Conservation (phyloP, 1,140 invertebrate genomes). For the Drosophila setifemur region DNA sequence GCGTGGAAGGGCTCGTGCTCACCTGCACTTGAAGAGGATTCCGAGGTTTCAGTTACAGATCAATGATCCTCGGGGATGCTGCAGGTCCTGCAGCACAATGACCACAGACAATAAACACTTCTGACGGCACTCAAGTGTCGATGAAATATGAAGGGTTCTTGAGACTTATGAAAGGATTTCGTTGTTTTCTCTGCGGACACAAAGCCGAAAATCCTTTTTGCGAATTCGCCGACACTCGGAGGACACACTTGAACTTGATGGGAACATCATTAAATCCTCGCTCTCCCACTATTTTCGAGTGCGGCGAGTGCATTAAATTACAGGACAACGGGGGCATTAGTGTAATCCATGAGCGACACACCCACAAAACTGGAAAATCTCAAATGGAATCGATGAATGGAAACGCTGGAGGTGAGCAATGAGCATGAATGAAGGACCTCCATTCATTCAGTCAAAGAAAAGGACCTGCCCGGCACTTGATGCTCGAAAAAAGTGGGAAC, state of each 20-base stretch:
- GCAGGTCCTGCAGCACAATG: constrained; percentile 24
- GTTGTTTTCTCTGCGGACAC: constrained; percentile 34
- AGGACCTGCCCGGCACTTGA: constrained; percentile 29
- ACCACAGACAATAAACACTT: constrained; percentile 62
- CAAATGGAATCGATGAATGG: constrained; percentile 23
- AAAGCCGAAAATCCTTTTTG: constrained; percentile 64
- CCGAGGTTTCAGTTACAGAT: not conserved
- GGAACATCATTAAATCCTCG: constrained; percentile 77
- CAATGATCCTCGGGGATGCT: not conserved
- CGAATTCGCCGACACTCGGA: constrained; percentile 64
- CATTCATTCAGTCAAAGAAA: constrained; percentile 49
- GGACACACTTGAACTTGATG: constrained; percentile 70
- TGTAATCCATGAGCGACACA: constrained; percentile 74
- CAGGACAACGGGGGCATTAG: constrained; percentile 70
- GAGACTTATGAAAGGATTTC: constrained; percentile 64
- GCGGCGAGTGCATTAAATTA: constrained; percentile 64
- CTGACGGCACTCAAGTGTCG: constrained; percentile 58
- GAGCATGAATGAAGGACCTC: constrained; percentile 64
- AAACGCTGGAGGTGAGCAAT: constrained; percentile 25
- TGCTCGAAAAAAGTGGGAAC: constrained; percentile 37
- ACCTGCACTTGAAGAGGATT: constrained; percentile 59
- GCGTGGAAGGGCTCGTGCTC: constrained; percentile 62
- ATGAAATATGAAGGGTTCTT: constrained; percentile 74
- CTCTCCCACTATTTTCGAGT: constrained; percentile 14
- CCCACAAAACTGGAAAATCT: constrained; percentile 40